phyloP scores from a whole-genome alignment of 2,888 invertebrate species.

The Formica aserva region DNA sequence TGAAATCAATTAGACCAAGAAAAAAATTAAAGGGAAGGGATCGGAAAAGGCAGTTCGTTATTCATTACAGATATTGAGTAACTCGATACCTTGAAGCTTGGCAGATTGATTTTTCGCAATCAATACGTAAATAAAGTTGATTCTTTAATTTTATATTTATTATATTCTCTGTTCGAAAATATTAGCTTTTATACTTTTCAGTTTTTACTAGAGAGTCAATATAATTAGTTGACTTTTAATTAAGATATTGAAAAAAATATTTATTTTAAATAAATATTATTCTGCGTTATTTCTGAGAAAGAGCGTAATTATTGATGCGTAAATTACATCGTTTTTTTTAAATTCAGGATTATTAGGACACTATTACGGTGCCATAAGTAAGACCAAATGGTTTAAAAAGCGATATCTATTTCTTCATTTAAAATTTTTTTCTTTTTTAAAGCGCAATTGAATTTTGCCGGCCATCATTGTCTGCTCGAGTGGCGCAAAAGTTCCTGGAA shows the following conservation, averaged over 20 bases:
- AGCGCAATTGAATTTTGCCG: constrained; percentile 14
- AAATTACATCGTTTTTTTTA: neutral
- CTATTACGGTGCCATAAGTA: neutral
- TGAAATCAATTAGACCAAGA: neutral
- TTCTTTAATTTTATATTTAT: neutral
- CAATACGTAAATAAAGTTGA: neutral
- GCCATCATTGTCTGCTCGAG: neutral
- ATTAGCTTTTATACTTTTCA: neutral
- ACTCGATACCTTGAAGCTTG: neutral
- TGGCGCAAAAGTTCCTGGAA: neutral
- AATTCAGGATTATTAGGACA: neutral
- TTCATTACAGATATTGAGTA: neutral
- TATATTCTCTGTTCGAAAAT: neutral
- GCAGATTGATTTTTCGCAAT: neutral
- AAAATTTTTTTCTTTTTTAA: constrained; percentile 1
- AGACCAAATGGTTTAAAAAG: neutral
- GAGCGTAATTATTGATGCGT: neutral
- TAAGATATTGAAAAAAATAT: neutral
- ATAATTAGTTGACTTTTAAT: neutral
- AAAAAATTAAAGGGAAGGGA: neutral
- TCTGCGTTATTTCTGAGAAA: neutral
- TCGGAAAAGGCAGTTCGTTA: neutral
- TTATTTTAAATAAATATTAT: neutral
- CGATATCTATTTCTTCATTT: neutral
- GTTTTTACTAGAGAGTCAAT: neutral